A percentile compares a stretch with the other conserved stretches of the same genome.
Evolutionary conservation across 2,113 vertebrate genomes (phyloP).

Genomic region (Psammodynastes pulverulentus): DNA sequence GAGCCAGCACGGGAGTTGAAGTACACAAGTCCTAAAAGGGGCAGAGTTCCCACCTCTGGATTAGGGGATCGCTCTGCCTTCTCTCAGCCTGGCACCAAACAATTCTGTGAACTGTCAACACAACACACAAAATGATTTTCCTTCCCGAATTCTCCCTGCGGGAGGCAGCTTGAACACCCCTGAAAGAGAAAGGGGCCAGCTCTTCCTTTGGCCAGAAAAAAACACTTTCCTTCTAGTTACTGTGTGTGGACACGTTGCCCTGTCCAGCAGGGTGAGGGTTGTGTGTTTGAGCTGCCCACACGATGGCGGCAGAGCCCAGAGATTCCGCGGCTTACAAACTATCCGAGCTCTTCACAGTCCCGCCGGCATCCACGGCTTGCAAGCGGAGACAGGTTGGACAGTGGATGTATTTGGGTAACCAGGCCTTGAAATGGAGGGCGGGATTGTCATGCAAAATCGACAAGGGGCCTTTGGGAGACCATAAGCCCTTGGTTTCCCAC

Average conservation of each 20-base stretch:
- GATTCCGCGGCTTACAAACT: neutral
- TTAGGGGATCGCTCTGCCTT: neutral
- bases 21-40: neutral
- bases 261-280: neutral
- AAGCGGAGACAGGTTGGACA: neutral
- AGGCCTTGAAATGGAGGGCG: neutral
- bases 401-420: neutral
- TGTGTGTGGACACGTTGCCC: neutral
- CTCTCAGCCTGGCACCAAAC: neutral
- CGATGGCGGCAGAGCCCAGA: slow-evolving; percentile 11
- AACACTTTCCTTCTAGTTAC: no score
- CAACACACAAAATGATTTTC: neutral
- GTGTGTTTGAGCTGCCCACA: neutral
- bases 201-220: neutral
- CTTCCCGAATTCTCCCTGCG: neutral
- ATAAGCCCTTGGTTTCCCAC: neutral
- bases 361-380: neutral
- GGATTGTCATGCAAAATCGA: no score
- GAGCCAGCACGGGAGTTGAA: neutral
- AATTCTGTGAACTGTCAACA: neutral
- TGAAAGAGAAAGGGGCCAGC: neutral
- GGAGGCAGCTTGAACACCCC: neutral
- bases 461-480: neutral
- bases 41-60: neutral
- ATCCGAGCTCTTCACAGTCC: neutral